Percentiles rank a stretch among this genome's conserved stretches.
phyloP scores from a whole-genome alignment of 2,888 invertebrate species.

The Hofmannophila pseudospretella region DNA sequence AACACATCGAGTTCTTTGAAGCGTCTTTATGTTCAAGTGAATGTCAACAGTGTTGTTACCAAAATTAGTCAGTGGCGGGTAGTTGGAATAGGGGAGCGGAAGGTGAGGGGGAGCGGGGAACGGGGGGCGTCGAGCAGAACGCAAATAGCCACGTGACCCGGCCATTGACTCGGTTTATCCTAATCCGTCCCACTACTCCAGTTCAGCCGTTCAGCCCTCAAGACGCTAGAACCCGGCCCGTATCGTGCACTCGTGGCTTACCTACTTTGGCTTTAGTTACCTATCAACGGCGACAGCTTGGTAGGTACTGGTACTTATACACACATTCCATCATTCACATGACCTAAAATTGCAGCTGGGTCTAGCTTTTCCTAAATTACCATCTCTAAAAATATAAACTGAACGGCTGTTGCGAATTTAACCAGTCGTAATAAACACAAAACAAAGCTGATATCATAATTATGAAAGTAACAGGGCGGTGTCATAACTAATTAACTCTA shows the following conservation, averaged over 20 bases:
- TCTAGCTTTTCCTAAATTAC: conserved; percentile 6
- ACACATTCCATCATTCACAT: conserved; percentile 45
- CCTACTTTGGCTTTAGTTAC: conserved; percentile 26
- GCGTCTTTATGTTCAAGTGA: conserved; percentile 32
- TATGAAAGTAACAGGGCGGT: background rate
- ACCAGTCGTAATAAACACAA: background rate
- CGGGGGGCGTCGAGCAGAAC: conserved; percentile 47
- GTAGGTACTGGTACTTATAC: too few relatives aligned
- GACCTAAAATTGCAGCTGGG: conserved; percentile 46
- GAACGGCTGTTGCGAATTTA: background rate
- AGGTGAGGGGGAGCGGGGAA: conserved; percentile 40
- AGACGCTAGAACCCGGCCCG: conserved; percentile 29
- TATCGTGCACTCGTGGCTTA: conserved; percentile 14
- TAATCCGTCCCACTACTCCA: conserved; percentile 77
- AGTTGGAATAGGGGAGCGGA: conserved; percentile 45
- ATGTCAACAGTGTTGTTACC: conserved; percentile 54
- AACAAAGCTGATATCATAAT: background rate
- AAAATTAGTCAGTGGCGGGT: conserved; percentile 59
- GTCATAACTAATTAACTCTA: background rate
- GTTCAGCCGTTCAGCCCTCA: conserved; percentile 56
- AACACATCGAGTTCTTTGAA: conserved; percentile 21
- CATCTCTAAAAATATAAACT: conserved; percentile 1
- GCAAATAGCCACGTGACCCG: conserved; percentile 75
- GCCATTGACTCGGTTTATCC: conserved; percentile 77
- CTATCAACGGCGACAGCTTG: conserved; percentile 15